phyloP scores from a whole-genome alignment of 2,113 vertebrate species.

The Hippocampus comes region DNA sequence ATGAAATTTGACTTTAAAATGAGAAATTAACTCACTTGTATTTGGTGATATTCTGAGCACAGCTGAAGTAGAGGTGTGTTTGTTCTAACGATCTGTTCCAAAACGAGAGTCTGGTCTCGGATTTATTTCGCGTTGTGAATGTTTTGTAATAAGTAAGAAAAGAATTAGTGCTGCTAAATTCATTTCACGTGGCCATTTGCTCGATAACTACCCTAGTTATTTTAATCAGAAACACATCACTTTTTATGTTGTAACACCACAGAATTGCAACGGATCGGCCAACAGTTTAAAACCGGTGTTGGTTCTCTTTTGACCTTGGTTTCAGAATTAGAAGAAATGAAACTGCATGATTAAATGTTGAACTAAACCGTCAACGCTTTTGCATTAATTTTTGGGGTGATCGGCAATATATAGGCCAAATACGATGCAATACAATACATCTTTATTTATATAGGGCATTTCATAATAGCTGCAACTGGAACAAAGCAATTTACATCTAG shows the following conservation, averaged over 20 bases:
- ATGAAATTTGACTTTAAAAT: neutral
- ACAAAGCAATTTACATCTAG: no score
- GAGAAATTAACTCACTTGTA: neutral
- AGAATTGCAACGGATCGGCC: slow-evolving; percentile 58
- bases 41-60: neutral
- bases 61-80: neutral
- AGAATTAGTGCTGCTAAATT: slow-evolving; percentile 44
- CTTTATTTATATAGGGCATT: no score
- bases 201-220: slow-evolving; percentile 57
- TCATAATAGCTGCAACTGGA: no score
- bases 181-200: slow-evolving; percentile 44
- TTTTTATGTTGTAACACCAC: slow-evolving; percentile 66
- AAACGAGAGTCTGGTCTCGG: neutral
- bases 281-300: neutral
- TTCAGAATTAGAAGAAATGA: neutral
- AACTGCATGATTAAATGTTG: neutral
- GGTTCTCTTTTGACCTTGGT: neutral
- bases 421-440: no score
- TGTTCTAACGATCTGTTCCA: neutral
- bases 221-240: slow-evolving; percentile 77
- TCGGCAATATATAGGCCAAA: neutral
- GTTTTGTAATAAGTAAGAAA: slow-evolving; percentile 37
- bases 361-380: neutral
- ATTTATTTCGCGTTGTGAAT: neutral
- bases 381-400: neutral